Evolutionary conservation across 2,797 vertebrate genomes (phyloP), one percentile per base, ranked within the genome.

Genomic region (Thalassophryne amazonica): DNA sequence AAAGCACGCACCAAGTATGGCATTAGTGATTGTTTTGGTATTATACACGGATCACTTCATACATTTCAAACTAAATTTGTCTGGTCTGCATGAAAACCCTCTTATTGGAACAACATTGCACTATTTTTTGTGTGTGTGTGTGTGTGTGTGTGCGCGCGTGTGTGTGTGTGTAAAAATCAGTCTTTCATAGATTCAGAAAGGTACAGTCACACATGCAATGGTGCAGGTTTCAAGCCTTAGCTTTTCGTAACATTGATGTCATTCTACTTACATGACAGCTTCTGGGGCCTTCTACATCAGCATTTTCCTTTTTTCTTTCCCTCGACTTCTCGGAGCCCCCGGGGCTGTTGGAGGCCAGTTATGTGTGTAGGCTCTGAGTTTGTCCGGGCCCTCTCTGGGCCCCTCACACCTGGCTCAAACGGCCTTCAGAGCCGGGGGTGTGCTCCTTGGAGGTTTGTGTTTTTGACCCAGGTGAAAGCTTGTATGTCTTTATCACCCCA

Each of bases 371-470:
- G 59, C 63, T 78, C 24, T 45, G 39, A 46, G 37, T 54, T 37
- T 57, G 52, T 42, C 32, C 40, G 43, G 45, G 24, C 74, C 69
- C 53, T 39, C 35, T 37, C 13, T 11, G 50, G 73, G 69, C 80
- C 78, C 68, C 82, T 80, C 76, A 78, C 84, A 83, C 85, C 81
- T 81, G 85, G 83, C 68, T 81, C 49, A 3, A 45, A 75, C 69
- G 57, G 57, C 72, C 78, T 76, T 54, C 67, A 83, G 75, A 58
- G n/a, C 50, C 53, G 54, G 62, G 50, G 61, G 45, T 57, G 52
- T 48, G 61, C 58, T 78, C 72, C 50, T 71, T 29, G 27, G 78
- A 83, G 69, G 56, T 56, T 34, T 51, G 55, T 1, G 5, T 66
- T 57, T 71, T 53, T 60, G 51, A 21, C 73, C 60, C 67, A 27